Conservation (phyloP, 2,888 invertebrate genomes). For the Monoplex corrugatus region DNA sequence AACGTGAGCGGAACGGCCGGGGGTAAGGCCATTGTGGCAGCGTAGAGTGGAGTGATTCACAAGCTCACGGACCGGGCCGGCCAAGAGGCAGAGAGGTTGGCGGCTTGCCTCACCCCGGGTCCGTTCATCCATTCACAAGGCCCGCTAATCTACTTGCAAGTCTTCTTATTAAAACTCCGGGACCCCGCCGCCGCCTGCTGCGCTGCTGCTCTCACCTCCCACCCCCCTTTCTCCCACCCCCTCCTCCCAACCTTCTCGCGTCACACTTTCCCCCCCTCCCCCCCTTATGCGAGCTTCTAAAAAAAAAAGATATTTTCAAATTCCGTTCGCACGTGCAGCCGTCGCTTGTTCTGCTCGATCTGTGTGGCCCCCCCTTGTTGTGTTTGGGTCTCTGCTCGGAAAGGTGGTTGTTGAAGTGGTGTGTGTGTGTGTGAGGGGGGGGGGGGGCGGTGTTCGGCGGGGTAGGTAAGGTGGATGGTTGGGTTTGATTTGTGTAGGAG, state of each 20-base stretch:
- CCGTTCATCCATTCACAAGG: constrained; percentile 47
- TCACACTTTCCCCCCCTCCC: neutral
- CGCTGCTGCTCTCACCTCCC: neutral
- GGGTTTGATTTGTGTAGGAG: neutral
- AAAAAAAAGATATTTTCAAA: constrained; percentile 49
- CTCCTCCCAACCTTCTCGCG: neutral
- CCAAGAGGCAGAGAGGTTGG: neutral
- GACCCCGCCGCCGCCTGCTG: neutral
- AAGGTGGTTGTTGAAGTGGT: too few relatives aligned
- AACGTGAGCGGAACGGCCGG: neutral
- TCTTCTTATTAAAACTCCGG: constrained; percentile 53
- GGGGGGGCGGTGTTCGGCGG: too few relatives aligned
- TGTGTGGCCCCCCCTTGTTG: too few relatives aligned
- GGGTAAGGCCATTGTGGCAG: constrained; percentile 31
- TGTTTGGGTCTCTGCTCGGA: neutral
- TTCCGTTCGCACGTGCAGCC: constrained; percentile 47
- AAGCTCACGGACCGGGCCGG: constrained; percentile 25
- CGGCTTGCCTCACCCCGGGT: constrained; percentile 4
- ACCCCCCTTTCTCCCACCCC: neutral
- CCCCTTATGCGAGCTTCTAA: constrained; percentile 12
- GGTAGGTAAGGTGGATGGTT: constrained; percentile 18
- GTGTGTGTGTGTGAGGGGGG: too few relatives aligned
- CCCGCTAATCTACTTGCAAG: constrained; percentile 50
- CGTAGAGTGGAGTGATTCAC: constrained; percentile 34
- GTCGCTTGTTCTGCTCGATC: neutral